Conservation (phyloP, 2,797 vertebrate species). For the Enteromius treurensis region DNA sequence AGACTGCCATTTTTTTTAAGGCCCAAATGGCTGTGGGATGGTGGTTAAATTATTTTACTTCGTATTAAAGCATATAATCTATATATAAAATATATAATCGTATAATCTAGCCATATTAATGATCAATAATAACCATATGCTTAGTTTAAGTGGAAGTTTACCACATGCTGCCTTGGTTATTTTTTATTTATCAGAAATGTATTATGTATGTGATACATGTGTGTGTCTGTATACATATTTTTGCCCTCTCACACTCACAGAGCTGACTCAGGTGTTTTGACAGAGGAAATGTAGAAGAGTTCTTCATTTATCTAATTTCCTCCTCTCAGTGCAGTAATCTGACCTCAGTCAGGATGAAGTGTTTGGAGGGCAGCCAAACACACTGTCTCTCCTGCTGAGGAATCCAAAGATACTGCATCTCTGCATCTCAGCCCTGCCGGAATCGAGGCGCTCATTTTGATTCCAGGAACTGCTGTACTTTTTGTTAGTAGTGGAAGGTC, state of each 20-base stretch:
- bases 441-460: neutral
- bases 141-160: neutral
- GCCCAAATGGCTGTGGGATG: neutral
- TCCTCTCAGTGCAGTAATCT: conserved; percentile 50
- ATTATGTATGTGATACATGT: no score
- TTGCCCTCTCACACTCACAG: conserved; percentile 3
- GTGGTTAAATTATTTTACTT: neutral
- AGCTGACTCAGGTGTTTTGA: conserved; percentile 63
- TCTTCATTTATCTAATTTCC: conserved; percentile 74
- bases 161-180: neutral
- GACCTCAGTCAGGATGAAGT: conserved; percentile 58
- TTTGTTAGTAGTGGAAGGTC: neutral
- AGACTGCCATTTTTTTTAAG: no score
- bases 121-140: neutral
- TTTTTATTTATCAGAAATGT: neutral
- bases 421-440: neutral
- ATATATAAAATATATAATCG: no score
- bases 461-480: conserved; percentile 32
- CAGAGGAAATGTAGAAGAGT: conserved; percentile 60
- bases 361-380: conserved; percentile 60
- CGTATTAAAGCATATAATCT: neutral
- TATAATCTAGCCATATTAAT: neutral
- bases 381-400: conserved; percentile 31
- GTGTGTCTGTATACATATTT: no score
- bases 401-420: conserved; percentile 44